Base-by-base conservation (phyloP, 2,888 invertebrate genomes). In the Rhagonycha lutea region DNA sequence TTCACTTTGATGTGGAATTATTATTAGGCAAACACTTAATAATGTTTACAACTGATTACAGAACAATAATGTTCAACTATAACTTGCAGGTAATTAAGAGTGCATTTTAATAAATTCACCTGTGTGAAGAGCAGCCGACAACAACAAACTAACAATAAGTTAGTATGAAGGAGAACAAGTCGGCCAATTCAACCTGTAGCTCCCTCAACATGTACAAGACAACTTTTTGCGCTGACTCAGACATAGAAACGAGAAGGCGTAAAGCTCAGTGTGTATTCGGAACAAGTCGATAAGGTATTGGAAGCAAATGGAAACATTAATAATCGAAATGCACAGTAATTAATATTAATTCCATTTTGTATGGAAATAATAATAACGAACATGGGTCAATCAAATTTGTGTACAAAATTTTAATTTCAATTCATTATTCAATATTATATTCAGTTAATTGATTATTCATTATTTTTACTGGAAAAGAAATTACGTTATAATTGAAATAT, bases 151-250 rank as follows among this genome's bases (percentile, higher is more conserved):
- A 65, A 65, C 63, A 65, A 65, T 26, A 24, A 65, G 63, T 14
- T n/a, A 61, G 61, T 24, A 8, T 24, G 26, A 65, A 24, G 81
- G 81, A 78, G 80, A 83, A 78, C 80, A 82, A 81, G 69, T 79
- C 60, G 79, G 65, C 73, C 73, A 74, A 71, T 76, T 76, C 84
- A 84, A 84, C 84, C 84, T 84, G 84, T 84, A 82, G 84, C 83
- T 83, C 75, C 70, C 79, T 75, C 74, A 78, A 75, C 82, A 78
- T 83, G 82, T 80, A 81, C 77, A 80, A 79, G 80, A 79, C 80
- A 81, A 80, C 81, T 80, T 47, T 47, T 81, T 80, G 82, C 83
- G 81, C 82, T 83, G 82, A 83, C 83, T 83, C 83, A 70, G 75
- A 78, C 68, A 61, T 61, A 70, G 74, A 73, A 75, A 70, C n/a